Conservation (phyloP, 2,113 vertebrate genomes). For the Solenodon paradoxus region DNA sequence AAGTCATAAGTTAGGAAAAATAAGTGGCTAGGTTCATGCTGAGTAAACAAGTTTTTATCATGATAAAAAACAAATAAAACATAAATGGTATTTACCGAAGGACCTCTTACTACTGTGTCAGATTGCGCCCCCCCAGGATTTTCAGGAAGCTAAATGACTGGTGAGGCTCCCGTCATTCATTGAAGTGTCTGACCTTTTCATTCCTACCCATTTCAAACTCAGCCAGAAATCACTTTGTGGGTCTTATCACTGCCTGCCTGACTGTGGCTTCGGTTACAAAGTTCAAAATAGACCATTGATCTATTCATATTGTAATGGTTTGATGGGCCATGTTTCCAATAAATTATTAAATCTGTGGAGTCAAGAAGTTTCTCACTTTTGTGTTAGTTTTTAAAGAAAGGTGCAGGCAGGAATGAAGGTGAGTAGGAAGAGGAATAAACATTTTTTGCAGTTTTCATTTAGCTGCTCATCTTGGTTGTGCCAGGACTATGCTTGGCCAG, state of each 20-base stretch:
- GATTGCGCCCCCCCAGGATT: neutral
- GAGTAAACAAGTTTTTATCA: neutral
- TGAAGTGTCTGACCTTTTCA: neutral
- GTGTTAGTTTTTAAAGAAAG: too few relatives aligned
- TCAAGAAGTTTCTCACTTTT: neutral
- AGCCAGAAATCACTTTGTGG: neutral
- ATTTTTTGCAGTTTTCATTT: too few relatives aligned
- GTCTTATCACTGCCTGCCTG: neutral
- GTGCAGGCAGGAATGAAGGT: too few relatives aligned
- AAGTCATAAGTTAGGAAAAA: neutral
- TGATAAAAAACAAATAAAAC: neutral
- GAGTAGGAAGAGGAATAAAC: too few relatives aligned
- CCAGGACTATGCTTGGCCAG: too few relatives aligned
- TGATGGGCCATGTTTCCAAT: neutral
- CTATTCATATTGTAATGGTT: neutral
- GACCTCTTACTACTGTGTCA: neutral
- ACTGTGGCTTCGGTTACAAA: neutral
- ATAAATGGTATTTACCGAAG: neutral
- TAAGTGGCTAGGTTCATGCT: neutral
- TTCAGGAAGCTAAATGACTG: neutral
- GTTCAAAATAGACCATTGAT: neutral
- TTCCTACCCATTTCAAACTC: neutral
- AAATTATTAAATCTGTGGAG: neutral
- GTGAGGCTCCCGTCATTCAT: neutral
- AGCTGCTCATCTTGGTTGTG: too few relatives aligned